These are phyloP conservation scores for Pelochelys cantorii DNA, from an alignment of 2,797 vertebrate genomes.

Conservation along the genomic window DNA sequence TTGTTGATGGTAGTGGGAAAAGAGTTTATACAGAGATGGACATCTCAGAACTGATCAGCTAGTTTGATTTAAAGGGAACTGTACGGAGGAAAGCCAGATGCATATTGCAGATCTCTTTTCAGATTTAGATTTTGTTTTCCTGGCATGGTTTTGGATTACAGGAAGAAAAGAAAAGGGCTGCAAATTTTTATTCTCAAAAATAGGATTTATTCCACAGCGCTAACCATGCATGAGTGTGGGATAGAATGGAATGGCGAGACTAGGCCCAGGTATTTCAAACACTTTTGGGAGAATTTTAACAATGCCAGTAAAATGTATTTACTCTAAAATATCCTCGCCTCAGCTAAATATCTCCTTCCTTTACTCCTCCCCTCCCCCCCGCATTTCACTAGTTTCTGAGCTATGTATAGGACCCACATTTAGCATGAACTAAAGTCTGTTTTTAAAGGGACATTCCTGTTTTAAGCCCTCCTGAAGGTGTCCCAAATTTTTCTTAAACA, in stretches of 20 bases:
- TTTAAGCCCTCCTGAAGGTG: too few relatives aligned
- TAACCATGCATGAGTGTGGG: slow-evolving; percentile 24
- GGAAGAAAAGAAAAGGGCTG: slow-evolving; percentile 14
- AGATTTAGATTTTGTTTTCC: slow-evolving; percentile 11
- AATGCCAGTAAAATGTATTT: slow-evolving; percentile 36
- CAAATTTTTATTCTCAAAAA: slow-evolving; percentile 29
- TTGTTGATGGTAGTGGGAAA: not conserved
- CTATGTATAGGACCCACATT: slow-evolving; percentile 17
- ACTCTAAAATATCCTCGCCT: not conserved
- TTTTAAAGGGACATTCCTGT: too few relatives aligned
- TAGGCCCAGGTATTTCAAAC: slow-evolving; percentile 20
- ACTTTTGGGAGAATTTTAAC: slow-evolving; percentile 28
- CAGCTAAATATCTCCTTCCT: not conserved
- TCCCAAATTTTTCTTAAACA: too few relatives aligned
- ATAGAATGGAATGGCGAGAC: slow-evolving; percentile 1
- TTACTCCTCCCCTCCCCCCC: not conserved
- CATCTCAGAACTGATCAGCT: slow-evolving; percentile 9
- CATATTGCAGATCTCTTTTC: not conserved
- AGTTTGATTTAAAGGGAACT: slow-evolving; percentile 41
- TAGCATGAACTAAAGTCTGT: too few relatives aligned
- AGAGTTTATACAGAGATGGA: not conserved
- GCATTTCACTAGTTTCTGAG: slow-evolving; percentile 9
- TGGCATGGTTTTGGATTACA: not conserved
- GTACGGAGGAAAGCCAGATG: slow-evolving; percentile 19
- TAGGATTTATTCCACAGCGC: not conserved